phyloP scores from a whole-genome alignment of 1,140 invertebrate genomes.

The Aphis gossypii region DNA sequence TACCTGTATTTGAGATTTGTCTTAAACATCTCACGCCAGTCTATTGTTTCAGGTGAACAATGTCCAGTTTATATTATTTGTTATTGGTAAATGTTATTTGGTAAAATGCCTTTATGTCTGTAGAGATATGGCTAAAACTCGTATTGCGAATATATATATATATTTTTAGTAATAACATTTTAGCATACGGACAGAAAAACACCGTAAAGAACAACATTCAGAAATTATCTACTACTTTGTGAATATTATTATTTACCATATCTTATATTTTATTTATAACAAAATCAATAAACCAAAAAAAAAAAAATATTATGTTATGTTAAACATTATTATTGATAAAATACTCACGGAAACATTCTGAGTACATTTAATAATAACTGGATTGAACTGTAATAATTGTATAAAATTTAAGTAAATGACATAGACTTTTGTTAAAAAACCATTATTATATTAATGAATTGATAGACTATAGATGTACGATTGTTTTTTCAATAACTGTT shows the following conservation, averaged over 20 bases:
- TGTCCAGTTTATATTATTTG: conserved; percentile 43
- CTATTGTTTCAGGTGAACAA: conserved; percentile 57
- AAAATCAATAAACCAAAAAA: not conserved
- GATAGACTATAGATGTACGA: not conserved
- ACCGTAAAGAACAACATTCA: conserved; percentile 56
- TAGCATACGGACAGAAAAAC: conserved; percentile 40
- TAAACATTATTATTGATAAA: not conserved
- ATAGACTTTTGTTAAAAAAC: not conserved
- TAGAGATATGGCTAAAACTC: not conserved
- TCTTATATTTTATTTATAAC: conserved; percentile 34
- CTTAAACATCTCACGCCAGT: conserved; percentile 36
- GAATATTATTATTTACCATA: conserved; percentile 41
- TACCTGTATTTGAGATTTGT: not conserved
- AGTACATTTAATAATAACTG: not conserved
- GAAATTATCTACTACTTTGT: conserved; percentile 57
- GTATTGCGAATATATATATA: conserved; percentile 32
- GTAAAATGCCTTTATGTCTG: conserved; percentile 7
- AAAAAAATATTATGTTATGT: not conserved
- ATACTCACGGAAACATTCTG: not conserved
- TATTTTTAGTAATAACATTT: conserved; percentile 49
- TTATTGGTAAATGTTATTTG: conserved; percentile 51
- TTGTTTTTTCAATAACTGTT: not conserved
- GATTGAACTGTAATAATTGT: not conserved
- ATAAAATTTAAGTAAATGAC: not conserved
- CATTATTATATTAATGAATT: not conserved